These are phyloP conservation scores for Leucozona laternaria DNA, from an alignment of 2,888 invertebrate species.

Conservation along the genomic window DNA sequence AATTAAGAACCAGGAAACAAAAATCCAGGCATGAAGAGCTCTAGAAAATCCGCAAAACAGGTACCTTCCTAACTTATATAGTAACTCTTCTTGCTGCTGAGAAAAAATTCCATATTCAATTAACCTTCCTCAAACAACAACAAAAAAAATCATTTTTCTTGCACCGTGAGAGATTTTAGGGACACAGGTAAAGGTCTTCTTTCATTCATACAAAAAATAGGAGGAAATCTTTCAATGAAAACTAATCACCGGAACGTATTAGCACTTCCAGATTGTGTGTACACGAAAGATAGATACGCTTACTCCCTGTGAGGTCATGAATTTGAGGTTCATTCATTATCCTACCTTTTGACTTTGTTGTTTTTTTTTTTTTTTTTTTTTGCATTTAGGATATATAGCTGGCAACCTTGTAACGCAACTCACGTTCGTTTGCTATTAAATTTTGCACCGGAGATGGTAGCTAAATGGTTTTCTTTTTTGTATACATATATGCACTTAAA, in stretches of 20 bases:
- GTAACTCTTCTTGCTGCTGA: constrained; percentile 40
- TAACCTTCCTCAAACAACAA: constrained; percentile 49
- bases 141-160: constrained; percentile 33
- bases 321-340: constrained; percentile 69
- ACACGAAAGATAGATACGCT: constrained; percentile 11
- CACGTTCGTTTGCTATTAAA: constrained; percentile 65
- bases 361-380: too few relatives aligned
- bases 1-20: constrained; percentile 25
- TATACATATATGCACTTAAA: constrained; percentile 80
- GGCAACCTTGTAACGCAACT: constrained; percentile 61
- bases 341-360: constrained; percentile 51
- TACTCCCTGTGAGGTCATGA: constrained; percentile 70
- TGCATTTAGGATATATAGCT: not conserved
- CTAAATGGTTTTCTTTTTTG: constrained; percentile 71
- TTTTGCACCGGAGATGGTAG: constrained; percentile 80
- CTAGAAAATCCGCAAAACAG: constrained; percentile 45
- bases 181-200: constrained; percentile 26
- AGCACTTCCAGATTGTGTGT: constrained; percentile 65
- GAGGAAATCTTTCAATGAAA: constrained; percentile 61
- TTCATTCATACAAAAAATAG: constrained; percentile 11
- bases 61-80: not conserved
- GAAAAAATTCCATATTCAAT: constrained; percentile 55
- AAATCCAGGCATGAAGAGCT: constrained; percentile 2
- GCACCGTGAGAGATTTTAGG: constrained; percentile 19
- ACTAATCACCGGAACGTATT: constrained; percentile 71